Base-by-base conservation (phyloP, 2,113 vertebrate species). In the Phyllostomus hastatus region DNA sequence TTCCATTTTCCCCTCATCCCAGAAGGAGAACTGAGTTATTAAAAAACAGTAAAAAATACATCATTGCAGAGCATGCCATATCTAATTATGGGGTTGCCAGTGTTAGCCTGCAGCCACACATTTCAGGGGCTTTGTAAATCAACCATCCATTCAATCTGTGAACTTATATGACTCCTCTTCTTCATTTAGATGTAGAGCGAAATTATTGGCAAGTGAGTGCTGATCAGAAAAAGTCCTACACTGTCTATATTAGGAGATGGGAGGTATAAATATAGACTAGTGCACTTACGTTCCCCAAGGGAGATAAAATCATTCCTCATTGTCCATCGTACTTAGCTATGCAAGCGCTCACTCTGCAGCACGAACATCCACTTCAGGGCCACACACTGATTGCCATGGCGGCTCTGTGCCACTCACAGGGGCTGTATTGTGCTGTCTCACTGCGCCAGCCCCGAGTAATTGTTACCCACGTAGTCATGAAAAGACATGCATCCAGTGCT, bases 41-140 rank as follows among this genome's bases (percentile, higher is more conserved):
- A 96, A 97, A 97, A 97, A 97, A 91, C 93, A 96, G 84, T 89
- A 95, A 98, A 94, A 95, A 97, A 0, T 97, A 97, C 94, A 87
- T 97, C 97, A 88, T 43, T 92, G 64, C 95, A 89, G 73, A 98
- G 87, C 75, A 67, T 96, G 96, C 96, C 92, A 95, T 84, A 94
- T 97, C 91, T 98, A 97, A 97, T 97, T 93, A 97, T 94, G 96
- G 97, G 85, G 94, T 97, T 98, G 98, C 97, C 98, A 78, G 96
- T 94, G 10, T 94, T 96, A 85, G 97, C 93, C 97, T 96, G 85
- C 95, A 97, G 96, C 90, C 81, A 96, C 61, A 85, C 61, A 85
- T 98, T 98, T 96, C 79, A 80, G 94, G 96, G 97, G 97, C 96
- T 97, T 97, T 96, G 93, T 93, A 97, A 97, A 96, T 33, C 89